Evolutionary conservation across 1,140 invertebrate species (phyloP).

Genomic region (Harpegnathos saltator): DNA sequence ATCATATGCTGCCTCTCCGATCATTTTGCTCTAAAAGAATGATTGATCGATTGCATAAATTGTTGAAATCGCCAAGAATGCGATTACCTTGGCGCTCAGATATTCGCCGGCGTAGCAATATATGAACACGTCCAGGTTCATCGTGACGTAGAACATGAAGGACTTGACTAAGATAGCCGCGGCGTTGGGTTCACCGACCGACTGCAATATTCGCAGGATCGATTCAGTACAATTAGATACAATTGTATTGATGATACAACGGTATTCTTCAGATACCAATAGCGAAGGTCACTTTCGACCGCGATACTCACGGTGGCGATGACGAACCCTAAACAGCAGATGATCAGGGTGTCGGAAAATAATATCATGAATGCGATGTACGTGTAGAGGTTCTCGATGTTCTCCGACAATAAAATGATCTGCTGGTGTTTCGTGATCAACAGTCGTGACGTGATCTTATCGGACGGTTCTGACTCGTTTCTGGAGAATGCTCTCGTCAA

Average conservation of each 20-base stretch:
- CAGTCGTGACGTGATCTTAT: neutral
- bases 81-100: constrained; percentile 39
- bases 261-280: no score
- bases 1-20: constrained; percentile 44
- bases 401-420: constrained; percentile 24
- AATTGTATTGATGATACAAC: neutral
- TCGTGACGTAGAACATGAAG: constrained; percentile 9
- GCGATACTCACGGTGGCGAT: constrained; percentile 45
- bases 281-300: neutral
- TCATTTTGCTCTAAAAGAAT: constrained; percentile 42
- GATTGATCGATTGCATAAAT: neutral
- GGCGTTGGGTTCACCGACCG: neutral
- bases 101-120: constrained; percentile 56
- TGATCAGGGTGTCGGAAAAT: constrained; percentile 41
- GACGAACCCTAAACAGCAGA: constrained; percentile 46
- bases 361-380: constrained; percentile 33
- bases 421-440: constrained; percentile 25
- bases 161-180: constrained; percentile 14
- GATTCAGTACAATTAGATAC: neutral
- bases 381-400: constrained; percentile 16
- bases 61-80: neutral
- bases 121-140: constrained; percentile 38
- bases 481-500: constrained; percentile 25
- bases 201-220: constrained; percentile 21
- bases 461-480: neutral